These are phyloP conservation scores for Ursus arctos DNA, from an alignment of 2,113 vertebrate genomes.

Conservation along the genomic window DNA sequence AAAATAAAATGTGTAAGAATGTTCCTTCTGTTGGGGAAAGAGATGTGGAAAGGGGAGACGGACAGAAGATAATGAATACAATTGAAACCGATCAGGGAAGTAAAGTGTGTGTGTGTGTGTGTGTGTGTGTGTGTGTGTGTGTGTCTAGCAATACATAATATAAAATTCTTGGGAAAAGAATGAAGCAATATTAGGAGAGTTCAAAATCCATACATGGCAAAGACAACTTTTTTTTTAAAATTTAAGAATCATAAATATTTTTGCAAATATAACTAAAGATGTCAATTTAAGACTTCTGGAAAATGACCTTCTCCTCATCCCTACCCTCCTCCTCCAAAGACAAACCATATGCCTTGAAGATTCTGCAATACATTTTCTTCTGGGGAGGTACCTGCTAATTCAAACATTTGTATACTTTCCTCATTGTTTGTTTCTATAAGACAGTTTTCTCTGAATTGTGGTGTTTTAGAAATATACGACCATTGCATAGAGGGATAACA, in stretches of 20 bases:
- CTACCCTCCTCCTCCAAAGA: background rate
- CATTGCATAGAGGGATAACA: background rate
- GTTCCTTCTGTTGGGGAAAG: conserved; percentile 61
- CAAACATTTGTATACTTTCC: background rate
- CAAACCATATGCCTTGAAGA: background rate
- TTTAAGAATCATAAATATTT: conserved; percentile 4
- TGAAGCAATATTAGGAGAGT: background rate
- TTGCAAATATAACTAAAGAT: background rate
- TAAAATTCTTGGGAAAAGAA: background rate
- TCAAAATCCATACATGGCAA: conserved; percentile 48
- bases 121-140: background rate
- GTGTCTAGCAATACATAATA: background rate
- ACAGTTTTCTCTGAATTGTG: conserved; percentile 26
- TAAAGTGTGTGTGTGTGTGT: background rate
- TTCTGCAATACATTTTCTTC: background rate
- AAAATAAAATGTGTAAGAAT: conserved; percentile 49
- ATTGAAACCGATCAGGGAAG: conserved; percentile 38
- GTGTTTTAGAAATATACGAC: background rate
- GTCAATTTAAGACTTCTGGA: background rate
- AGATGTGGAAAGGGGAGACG: conserved; percentile 45
- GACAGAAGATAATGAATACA: conserved; percentile 37
- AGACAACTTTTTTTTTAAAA: background rate
- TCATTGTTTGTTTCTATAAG: conserved; percentile 46
- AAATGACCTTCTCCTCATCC: background rate
- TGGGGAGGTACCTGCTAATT: background rate